Conservation (phyloP, 2,113 vertebrate species). For the Clarias gariepinus region DNA sequence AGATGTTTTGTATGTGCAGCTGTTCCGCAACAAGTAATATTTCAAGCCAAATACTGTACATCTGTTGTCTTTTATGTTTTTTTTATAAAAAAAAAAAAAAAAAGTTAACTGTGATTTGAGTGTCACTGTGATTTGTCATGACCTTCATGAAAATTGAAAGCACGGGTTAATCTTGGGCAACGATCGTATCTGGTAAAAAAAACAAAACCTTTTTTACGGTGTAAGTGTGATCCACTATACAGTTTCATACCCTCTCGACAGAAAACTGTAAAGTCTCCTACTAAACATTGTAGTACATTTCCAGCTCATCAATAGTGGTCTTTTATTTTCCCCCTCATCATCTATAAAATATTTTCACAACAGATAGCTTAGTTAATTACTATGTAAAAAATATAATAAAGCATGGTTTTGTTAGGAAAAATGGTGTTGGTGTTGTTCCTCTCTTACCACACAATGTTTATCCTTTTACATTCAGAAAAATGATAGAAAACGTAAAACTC, state of each 20-base stretch:
- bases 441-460: background rate
- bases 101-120: too few species aligned
- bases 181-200: background rate
- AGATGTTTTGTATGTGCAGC: background rate
- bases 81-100: too few species aligned
- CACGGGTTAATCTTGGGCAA: background rate
- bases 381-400: too few species aligned
- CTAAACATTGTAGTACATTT: background rate
- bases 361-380: background rate
- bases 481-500: background rate
- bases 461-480: background rate
- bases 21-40: constrained; percentile 19
- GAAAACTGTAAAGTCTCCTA: background rate
- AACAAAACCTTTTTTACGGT: background rate
- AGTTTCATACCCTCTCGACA: background rate
- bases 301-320: background rate
- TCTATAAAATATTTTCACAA: background rate
- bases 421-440: too few species aligned
- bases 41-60: background rate
- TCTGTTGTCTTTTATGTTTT: background rate
- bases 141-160: background rate
- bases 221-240: background rate
- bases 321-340: background rate
- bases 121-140: background rate
- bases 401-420: too few species aligned